Conservation (phyloP, 2,888 invertebrate genomes). For the Tipula lateralis region DNA sequence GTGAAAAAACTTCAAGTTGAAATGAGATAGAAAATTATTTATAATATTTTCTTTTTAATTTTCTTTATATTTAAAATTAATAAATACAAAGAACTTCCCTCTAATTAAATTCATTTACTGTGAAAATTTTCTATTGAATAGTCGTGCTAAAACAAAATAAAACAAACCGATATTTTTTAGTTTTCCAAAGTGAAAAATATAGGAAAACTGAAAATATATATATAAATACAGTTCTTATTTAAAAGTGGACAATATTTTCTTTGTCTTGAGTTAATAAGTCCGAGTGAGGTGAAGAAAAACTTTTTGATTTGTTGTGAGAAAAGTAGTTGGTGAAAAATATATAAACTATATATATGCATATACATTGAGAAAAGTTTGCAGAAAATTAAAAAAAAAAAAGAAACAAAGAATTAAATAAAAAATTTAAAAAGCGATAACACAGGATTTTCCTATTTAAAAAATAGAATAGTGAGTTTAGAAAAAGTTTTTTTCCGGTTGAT, state of each 20-base stretch:
- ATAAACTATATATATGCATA: background rate
- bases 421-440: background rate
- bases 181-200: constrained; percentile 15
- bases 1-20: background rate
- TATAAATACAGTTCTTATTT: background rate
- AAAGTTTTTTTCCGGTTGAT: background rate
- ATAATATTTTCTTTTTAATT: background rate
- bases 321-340: background rate
- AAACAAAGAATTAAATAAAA: constrained; percentile 5
- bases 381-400: background rate
- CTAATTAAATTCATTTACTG: constrained; percentile 27
- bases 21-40: background rate
- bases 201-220: background rate
- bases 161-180: background rate
- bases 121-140: constrained; percentile 20
- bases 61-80: constrained; percentile 24
- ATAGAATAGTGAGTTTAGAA: background rate
- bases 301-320: background rate
- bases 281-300: background rate
- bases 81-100: background rate
- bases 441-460: constrained; percentile 1
- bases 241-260: constrained; percentile 4
- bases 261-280: background rate
- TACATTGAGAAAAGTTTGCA: background rate
- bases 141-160: background rate